A percentile compares a stretch with the other conserved stretches of the same genome.
Evolutionary conservation across 2,113 vertebrate genomes (phyloP).

Genomic region (human (Homo sapiens)): GRCh38 chr12:94969501-94970000

Average conservation of each 20-base stretch:
- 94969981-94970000: too few species aligned
- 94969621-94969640: background rate
- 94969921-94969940: background rate
- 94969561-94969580: background rate
- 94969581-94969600: background rate
- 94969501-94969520: background rate
- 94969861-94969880: background rate
- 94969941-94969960: too few species aligned
- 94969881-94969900: background rate
- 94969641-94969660: background rate
- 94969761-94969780: background rate
- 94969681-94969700: background rate
- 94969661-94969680: background rate
- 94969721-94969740: background rate
- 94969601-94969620: background rate
- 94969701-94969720: background rate
- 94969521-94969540: background rate
- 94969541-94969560: background rate
- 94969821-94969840: background rate
- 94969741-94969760: background rate
- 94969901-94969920: background rate
- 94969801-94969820: background rate
- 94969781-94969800: background rate
- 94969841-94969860: background rate
- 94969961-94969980: too few species aligned